Conservation (phyloP, 2,888 invertebrate genomes). For the Drosophila sordidapex region DNA sequence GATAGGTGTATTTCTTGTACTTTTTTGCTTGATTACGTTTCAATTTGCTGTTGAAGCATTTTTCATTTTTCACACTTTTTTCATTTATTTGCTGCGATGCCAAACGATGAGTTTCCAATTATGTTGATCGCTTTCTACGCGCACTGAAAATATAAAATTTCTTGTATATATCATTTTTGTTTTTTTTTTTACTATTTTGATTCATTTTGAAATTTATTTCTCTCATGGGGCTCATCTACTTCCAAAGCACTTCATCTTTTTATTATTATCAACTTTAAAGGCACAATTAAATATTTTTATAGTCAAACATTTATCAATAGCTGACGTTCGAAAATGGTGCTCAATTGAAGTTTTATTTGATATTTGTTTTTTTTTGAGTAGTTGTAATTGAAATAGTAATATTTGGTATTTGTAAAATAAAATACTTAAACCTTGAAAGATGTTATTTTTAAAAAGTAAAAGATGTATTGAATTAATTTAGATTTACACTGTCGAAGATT, state of each 20-base stretch:
- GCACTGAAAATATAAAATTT: slow-evolving; percentile 38
- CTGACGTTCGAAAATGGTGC: slow-evolving; percentile 9
- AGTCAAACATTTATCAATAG: slow-evolving; percentile 23
- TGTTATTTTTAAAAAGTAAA: background rate
- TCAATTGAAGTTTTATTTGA: slow-evolving; percentile 34
- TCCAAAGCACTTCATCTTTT: slow-evolving; percentile 33
- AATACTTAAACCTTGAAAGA: background rate
- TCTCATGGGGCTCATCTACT: slow-evolving; percentile 18
- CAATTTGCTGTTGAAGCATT: slow-evolving; percentile 61
- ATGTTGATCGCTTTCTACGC: slow-evolving; percentile 24
- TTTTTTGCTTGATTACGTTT: slow-evolving; percentile 73
- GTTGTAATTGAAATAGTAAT: slow-evolving; percentile 8
- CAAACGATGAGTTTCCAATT: background rate
- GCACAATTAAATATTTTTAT: slow-evolving; percentile 39
- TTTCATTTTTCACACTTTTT: slow-evolving; percentile 42
- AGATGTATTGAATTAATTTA: fast-evolving
- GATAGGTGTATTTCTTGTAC: slow-evolving; percentile 11
- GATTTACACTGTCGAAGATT: background rate
- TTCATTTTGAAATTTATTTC: slow-evolving; percentile 41
- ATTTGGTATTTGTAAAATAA: background rate
- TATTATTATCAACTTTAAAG: slow-evolving; percentile 38
- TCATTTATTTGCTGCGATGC: slow-evolving; percentile 2
- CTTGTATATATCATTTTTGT: slow-evolving; percentile 1
- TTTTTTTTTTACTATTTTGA: slow-evolving; percentile 23
- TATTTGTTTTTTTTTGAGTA: background rate